Evolutionary conservation across 2,888 invertebrate species (phyloP).

Genomic region (Leucoptera coffeella): DNA sequence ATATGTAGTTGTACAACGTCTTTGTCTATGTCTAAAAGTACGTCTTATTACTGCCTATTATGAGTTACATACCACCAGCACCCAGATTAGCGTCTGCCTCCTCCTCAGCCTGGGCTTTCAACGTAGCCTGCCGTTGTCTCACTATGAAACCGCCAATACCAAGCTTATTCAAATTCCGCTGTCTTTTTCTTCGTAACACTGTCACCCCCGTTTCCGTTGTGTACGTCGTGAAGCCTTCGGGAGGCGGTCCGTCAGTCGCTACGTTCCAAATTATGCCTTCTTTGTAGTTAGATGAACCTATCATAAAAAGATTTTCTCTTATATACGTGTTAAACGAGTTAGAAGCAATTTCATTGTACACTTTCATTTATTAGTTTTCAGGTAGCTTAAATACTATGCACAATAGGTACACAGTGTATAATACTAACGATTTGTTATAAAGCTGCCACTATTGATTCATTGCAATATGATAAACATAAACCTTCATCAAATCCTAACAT

Average conservation of each 20-base stretch:
- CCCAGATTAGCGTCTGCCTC: constrained; percentile 26
- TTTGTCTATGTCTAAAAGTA: too few species aligned
- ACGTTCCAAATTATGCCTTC: constrained; percentile 81
- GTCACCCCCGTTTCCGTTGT: constrained; percentile 77
- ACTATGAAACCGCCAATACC: constrained; percentile 88
- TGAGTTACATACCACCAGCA: constrained; percentile 17
- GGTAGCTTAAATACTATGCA: too few species aligned
- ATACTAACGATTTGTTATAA: too few species aligned
- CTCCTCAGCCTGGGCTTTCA: constrained; percentile 26
- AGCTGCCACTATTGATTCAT: too few species aligned
- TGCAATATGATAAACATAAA: not conserved
- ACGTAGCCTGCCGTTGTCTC: constrained; percentile 54
- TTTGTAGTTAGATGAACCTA: constrained; percentile 62
- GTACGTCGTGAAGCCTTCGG: constrained; percentile 75
- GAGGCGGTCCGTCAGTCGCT: constrained; percentile 71
- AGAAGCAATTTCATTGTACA: too few species aligned
- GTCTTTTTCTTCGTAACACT: constrained; percentile 74
- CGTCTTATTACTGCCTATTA: too few species aligned
- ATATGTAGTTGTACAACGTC: too few species aligned
- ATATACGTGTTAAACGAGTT: too few species aligned
- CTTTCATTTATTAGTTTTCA: too few species aligned
- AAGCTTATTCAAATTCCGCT: constrained; percentile 81
- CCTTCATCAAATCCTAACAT: too few species aligned
- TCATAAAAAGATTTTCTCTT: too few species aligned
- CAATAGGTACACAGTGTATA: too few species aligned